Evolutionary conservation across 2,113 vertebrate species (phyloP), one percentile per base, ranked within the genome.

Genomic region (Lepidothrix coronata): DNA sequence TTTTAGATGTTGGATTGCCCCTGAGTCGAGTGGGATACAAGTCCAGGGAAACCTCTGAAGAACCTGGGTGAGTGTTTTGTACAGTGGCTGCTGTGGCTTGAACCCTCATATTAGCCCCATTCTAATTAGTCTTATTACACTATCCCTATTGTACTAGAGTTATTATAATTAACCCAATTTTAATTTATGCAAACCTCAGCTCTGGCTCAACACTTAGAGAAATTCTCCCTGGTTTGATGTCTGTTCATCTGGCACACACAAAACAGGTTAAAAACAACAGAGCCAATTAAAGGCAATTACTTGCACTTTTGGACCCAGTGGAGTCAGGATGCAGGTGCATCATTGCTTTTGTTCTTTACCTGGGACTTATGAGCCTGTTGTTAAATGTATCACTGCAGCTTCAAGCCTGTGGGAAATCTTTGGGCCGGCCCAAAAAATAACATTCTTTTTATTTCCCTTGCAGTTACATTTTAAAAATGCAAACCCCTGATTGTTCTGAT

Each of bases 221-320:
- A 51, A 15, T 81, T 59, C 85, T 75, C 57, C 52, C 52, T 51
- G 39, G 20, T 82, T 95, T 10, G 28, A 31, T 54, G 25, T 46
- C 84, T 72, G n/a, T 70, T 92, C 59, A 37, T 61, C 55, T 92
- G 87, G 65, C 43, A 71, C 5, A 1, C 49, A 49, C n/a, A 61
- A 57, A 92, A 37, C 37, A 49, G 61, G 51, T 85, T 78, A 70
- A 67, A 93, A 67, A 25, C 1, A 0, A 19, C 2, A 5, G 51
- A 59, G 28, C 55, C 9, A 17, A 51, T 43, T 74, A 63, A 86
- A 58, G 55, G 51, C 49, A 65, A n/a, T 86, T 22, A 25, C 15
- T 89, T 65, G 35, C 0, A 1, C 1, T 6, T 81, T 93, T 2
- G 0, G 20, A 55, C 22, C 18, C 0, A 0, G 8, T 3, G 5